A percentile compares a stretch with the other conserved stretches of the same genome.
Conservation (phyloP, 1,140 invertebrate genomes). For the Heliconius hewitsoni region DNA sequence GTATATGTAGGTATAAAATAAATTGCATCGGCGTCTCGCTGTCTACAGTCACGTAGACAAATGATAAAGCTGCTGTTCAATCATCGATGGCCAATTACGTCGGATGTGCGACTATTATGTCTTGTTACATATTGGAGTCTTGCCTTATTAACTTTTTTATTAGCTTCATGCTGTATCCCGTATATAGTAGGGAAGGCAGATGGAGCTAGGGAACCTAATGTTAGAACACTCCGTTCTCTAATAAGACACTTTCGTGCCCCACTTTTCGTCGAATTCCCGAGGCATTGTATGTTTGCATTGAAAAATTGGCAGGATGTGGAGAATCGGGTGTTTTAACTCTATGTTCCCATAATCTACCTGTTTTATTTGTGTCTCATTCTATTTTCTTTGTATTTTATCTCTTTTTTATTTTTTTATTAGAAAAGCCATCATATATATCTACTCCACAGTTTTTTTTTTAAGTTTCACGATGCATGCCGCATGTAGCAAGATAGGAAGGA, state of each 20-base stretch:
- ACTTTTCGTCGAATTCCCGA: too few species aligned
- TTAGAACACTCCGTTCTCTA: neutral
- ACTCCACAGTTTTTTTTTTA: too few species aligned
- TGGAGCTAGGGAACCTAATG: neutral
- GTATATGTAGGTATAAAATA: neutral
- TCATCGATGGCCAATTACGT: neutral
- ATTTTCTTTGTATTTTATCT: too few species aligned
- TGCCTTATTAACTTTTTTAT: neutral
- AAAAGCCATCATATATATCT: too few species aligned
- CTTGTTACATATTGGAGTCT: neutral
- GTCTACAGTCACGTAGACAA: constrained; percentile 58
- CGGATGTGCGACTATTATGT: neutral
- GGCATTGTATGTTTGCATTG: too few species aligned
- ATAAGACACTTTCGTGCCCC: neutral
- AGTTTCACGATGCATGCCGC: too few species aligned
- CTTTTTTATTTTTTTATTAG: too few species aligned
- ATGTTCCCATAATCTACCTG: too few species aligned
- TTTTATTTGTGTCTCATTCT: too few species aligned
- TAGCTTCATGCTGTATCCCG: neutral
- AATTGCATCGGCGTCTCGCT: constrained; percentile 51
- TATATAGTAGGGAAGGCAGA: neutral
- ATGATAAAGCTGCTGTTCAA: constrained; percentile 4
- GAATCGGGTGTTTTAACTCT: too few species aligned
- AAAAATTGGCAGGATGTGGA: too few species aligned
- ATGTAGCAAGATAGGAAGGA: too few species aligned